Evolutionary conservation across 2,797 vertebrate genomes (phyloP).

Genomic region (Calcarius lapponicus): DNA sequence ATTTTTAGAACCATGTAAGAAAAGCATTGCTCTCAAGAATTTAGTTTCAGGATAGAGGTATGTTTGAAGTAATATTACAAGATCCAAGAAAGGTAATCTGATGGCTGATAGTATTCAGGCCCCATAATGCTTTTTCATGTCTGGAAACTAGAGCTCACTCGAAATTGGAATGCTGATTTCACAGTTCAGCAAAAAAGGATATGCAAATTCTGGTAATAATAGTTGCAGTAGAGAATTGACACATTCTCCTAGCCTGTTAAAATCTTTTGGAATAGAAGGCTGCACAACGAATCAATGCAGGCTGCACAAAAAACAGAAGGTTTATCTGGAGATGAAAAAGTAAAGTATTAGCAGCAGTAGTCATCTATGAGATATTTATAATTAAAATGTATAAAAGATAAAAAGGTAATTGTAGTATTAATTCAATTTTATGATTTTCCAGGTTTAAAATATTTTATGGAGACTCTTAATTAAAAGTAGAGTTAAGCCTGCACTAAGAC

Average conservation of each 20-base stretch:
- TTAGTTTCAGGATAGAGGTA: not conserved
- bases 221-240: not conserved
- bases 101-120: not conserved
- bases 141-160: not conserved
- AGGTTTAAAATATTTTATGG: not conserved
- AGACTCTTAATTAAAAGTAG: not conserved
- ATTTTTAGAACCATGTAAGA: not conserved
- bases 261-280: not conserved
- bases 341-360: not conserved
- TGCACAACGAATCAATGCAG: not conserved
- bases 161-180: not conserved
- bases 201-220: slow-evolving; percentile 3
- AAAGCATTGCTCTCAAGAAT: not conserved
- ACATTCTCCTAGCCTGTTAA: not conserved
- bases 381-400: not conserved
- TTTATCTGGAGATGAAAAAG: not conserved
- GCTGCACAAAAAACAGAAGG: not conserved
- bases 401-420: not conserved
- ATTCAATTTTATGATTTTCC: not conserved
- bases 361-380: not conserved
- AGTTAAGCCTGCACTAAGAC: not conserved
- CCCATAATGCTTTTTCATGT: not conserved
- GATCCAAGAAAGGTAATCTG: not conserved
- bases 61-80: not conserved
- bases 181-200: not conserved